Conservation (phyloP, 2,113 vertebrate species). For the Anser cygnoides region DNA sequence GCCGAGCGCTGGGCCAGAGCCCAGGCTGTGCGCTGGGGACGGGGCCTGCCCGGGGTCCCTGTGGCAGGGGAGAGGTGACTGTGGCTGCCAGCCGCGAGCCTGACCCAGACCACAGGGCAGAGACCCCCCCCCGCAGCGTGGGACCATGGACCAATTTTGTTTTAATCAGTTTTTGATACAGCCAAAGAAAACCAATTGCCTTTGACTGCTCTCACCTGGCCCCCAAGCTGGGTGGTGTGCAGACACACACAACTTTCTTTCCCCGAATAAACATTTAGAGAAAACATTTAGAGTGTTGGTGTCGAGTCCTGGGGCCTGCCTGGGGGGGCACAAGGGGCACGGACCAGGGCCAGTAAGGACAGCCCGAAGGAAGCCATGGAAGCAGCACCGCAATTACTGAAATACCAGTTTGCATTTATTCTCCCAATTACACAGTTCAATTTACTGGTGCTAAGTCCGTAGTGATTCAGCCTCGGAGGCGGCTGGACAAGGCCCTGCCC, state of each 20-base stretch:
- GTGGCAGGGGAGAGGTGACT: not conserved
- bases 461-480: not conserved
- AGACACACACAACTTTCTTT: not conserved
- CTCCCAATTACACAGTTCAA: not conserved
- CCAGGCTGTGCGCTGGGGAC: rapidly evolving
- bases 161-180: not conserved
- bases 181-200: not conserved
- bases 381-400: not conserved
- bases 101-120: not conserved
- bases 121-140: rapidly evolving
- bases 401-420: slow-evolving; percentile 61
- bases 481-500: not conserved
- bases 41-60: not conserved
- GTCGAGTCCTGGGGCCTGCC: not conserved
- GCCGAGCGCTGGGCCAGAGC: too few relatives aligned
- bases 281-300: not conserved
- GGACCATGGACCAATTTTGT: not conserved
- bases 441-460: not conserved
- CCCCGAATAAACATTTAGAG: slow-evolving; percentile 14
- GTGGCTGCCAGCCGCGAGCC: not conserved
- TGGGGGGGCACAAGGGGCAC: not conserved
- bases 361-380: not conserved
- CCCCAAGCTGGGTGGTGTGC: not conserved
- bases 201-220: not conserved
- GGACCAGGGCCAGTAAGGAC: not conserved